Conservation (phyloP, 30 jellyfish, hydroid and myxozoan genomes). For the Aurelia coerulea region DNA sequence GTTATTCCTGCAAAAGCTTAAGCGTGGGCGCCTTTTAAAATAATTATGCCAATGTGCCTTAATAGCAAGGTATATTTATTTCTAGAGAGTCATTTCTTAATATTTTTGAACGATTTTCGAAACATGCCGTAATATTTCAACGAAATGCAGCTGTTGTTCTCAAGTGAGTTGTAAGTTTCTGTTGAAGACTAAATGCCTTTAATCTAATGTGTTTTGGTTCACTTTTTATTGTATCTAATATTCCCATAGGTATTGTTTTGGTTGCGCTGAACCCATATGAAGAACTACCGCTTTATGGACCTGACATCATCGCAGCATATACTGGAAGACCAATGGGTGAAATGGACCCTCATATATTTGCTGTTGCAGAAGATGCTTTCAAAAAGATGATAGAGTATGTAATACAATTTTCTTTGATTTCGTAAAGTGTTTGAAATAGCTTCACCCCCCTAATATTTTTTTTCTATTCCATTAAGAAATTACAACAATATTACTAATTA, state of each 20-base stretch:
- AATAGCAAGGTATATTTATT: too few relatives aligned
- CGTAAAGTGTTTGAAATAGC: not conserved
- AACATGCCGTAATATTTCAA: too few relatives aligned
- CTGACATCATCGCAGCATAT: slow-evolving; percentile 91
- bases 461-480: not conserved
- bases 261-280: slow-evolving; percentile 94
- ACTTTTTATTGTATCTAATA: too few relatives aligned
- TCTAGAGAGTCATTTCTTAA: too few relatives aligned
- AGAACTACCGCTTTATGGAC: slow-evolving; percentile 86
- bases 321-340: slow-evolving; percentile 91
- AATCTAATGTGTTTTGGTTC: too few relatives aligned
- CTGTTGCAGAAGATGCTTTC: slow-evolving; percentile 96
- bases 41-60: too few relatives aligned
- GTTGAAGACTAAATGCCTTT: not conserved
- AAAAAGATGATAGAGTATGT: slow-evolving; percentile 88
- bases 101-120: too few relatives aligned
- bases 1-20: too few relatives aligned
- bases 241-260: slow-evolving; percentile 81
- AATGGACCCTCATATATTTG: slow-evolving; percentile 97
- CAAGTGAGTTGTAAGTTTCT: not conserved
- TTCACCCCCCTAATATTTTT: not conserved
- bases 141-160: too few relatives aligned
- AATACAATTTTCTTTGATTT: not conserved
- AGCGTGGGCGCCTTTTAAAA: too few relatives aligned
- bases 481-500: too few relatives aligned